Conservation (phyloP, 2,797 vertebrate species). For the Smutsia gigantea region DNA sequence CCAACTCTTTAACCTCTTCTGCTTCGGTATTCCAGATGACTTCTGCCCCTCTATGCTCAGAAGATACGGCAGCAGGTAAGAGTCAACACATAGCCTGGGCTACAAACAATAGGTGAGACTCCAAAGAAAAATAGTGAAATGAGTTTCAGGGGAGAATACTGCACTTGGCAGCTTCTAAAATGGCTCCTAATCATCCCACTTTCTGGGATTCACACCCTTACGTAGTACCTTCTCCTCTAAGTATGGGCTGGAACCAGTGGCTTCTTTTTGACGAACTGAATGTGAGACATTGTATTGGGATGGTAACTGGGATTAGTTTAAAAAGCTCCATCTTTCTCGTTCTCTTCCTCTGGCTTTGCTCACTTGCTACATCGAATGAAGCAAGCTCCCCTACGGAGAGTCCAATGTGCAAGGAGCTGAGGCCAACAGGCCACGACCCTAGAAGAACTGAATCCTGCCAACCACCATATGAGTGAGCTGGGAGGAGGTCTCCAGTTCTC, state of each 20-base stretch:
- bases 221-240: not conserved
- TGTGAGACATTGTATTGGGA: not conserved
- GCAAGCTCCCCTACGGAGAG: not conserved
- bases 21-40: not conserved
- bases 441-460: not conserved
- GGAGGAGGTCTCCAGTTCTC: not conserved
- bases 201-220: not conserved
- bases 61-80: not conserved
- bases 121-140: not conserved
- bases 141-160: not conserved
- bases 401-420: not conserved
- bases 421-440: not conserved
- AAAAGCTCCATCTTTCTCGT: not conserved
- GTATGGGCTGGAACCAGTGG: not conserved
- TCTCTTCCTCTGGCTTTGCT: not conserved
- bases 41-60: not conserved
- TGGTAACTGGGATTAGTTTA: not conserved
- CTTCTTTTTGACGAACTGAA: not conserved
- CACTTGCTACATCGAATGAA: not conserved
- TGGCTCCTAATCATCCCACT: not conserved
- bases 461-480: not conserved
- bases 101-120: not conserved
- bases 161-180: not conserved
- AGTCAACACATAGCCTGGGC: not conserved
- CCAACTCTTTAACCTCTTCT: not conserved